phyloP scores from a whole-genome alignment of 2,797 vertebrate genomes.

The Etheostoma nigrum region DNA sequence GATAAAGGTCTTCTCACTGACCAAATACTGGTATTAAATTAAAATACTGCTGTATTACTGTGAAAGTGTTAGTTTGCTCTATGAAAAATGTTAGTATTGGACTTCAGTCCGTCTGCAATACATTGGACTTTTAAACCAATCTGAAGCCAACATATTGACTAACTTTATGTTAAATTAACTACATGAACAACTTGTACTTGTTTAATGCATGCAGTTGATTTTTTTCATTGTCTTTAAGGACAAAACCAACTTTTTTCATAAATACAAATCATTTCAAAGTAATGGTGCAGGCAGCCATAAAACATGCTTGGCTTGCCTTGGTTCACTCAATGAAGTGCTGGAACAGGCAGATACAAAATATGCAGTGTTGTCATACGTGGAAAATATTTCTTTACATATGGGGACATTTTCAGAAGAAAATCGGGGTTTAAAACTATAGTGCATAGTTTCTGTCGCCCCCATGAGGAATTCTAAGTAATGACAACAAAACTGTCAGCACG shows the following conservation, averaged over 20 bases:
- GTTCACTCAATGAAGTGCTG: not conserved
- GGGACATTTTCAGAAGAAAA: not conserved
- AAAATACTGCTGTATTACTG: conserved; percentile 1
- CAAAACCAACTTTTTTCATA: not conserved
- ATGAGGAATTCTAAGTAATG: no score
- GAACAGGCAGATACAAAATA: conserved; percentile 1
- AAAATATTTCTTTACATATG: conserved; percentile 13
- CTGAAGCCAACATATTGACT: not conserved
- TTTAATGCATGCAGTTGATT: not conserved
- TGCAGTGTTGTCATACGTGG: conserved; percentile 10
- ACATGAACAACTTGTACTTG: not conserved
- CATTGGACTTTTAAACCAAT: not conserved
- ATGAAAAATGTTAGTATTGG: not conserved
- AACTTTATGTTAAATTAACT: not conserved
- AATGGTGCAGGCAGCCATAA: not conserved
- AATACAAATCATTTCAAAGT: conserved; percentile 16
- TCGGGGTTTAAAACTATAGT: not conserved
- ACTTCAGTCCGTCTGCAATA: not conserved
- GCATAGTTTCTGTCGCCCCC: no score
- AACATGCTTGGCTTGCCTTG: not conserved
- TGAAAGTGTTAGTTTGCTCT: not conserved
- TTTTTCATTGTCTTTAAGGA: not conserved
- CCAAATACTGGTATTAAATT: not conserved
- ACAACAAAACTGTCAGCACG: no score
- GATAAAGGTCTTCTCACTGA: conserved; percentile 18